Evolutionary conservation across 2,888 invertebrate genomes (phyloP).

Genomic region (Criorhina ranunculi): DNA sequence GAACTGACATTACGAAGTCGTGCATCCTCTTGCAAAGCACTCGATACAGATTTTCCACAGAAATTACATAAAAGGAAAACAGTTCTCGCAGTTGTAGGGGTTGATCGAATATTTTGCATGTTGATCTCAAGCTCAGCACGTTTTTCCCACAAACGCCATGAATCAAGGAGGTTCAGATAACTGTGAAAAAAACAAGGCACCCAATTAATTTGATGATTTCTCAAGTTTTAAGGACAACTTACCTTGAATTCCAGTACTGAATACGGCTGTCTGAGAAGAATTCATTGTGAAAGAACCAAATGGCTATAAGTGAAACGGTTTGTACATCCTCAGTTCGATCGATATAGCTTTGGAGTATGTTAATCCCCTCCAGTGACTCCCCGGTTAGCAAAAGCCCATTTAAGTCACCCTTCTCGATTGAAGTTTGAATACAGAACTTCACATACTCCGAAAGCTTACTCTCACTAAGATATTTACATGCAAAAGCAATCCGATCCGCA

Average conservation of each 20-base stretch:
- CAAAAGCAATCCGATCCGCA: slow-evolving; percentile 96
- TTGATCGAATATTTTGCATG: slow-evolving; percentile 85
- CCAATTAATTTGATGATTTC: neutral
- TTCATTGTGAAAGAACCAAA: slow-evolving; percentile 91
- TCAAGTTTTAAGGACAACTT: slow-evolving; percentile 31
- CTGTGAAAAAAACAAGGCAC: slow-evolving; percentile 85
- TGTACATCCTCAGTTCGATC: slow-evolving; percentile 96
- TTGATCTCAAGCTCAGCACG: slow-evolving; percentile 95
- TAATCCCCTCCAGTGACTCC: slow-evolving; percentile 90
- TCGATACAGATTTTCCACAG: slow-evolving; percentile 96
- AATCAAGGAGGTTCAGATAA: slow-evolving; percentile 93
- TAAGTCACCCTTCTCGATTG: slow-evolving; percentile 91
- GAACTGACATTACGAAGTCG: slow-evolving; percentile 84
- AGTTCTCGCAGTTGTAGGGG: slow-evolving; percentile 86
- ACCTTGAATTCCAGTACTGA: slow-evolving; percentile 90
- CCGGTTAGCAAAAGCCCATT: slow-evolving; percentile 95
- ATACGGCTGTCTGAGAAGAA: slow-evolving; percentile 87
- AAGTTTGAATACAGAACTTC: slow-evolving; percentile 88
- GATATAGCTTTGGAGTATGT: slow-evolving; percentile 93
- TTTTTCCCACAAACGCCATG: slow-evolving; percentile 96
- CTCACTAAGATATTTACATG: slow-evolving; percentile 94
- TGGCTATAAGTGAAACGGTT: slow-evolving; percentile 92
- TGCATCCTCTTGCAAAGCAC: slow-evolving; percentile 89
- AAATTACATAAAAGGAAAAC: slow-evolving; percentile 96
- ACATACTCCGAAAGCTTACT: slow-evolving; percentile 91